These are phyloP conservation scores for Phycodurus eques DNA, from an alignment of 2,113 vertebrate species.

Conservation along the genomic window DNA sequence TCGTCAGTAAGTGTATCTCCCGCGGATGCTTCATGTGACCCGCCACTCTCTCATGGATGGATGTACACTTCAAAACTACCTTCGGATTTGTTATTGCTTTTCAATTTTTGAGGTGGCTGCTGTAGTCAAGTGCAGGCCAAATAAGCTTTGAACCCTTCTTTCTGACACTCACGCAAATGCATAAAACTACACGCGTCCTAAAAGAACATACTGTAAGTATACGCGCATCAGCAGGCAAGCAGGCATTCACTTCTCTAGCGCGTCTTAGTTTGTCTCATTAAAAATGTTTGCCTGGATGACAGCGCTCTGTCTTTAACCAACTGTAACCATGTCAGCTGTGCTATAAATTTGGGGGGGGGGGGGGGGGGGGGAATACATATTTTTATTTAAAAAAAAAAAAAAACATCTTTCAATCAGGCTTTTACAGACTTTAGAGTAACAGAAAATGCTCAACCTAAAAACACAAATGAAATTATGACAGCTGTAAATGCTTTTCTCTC, in stretches of 20 bases:
- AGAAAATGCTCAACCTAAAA: background rate
- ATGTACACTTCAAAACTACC: slow-evolving; percentile 29
- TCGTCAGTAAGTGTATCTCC: slow-evolving; percentile 38
- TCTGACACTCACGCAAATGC: background rate
- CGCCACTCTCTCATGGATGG: slow-evolving; percentile 7
- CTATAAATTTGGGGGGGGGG: background rate
- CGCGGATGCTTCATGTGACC: slow-evolving; percentile 16
- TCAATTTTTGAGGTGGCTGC: slow-evolving; percentile 2
- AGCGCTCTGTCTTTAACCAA: slow-evolving; percentile 45
- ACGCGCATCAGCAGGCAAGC: slow-evolving; percentile 26
- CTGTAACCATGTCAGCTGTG: slow-evolving; percentile 57
- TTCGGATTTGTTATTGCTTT: slow-evolving; percentile 26
- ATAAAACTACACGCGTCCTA: slow-evolving; percentile 19
- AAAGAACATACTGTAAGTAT: slow-evolving; percentile 3
- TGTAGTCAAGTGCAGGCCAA: slow-evolving; percentile 28
- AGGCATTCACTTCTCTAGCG: slow-evolving; percentile 39
- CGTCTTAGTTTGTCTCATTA: slow-evolving; percentile 59
- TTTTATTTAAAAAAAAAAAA: background rate
- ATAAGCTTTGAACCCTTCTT: background rate
- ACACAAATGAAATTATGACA: background rate
- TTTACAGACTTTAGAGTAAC: background rate
- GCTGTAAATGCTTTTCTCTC: background rate
- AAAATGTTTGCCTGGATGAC: slow-evolving; percentile 69
- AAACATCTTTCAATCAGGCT: background rate
- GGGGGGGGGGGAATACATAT: background rate